Base-by-base conservation (phyloP, 2,888 invertebrate species). In the Sabellastarte sp. region DNA sequence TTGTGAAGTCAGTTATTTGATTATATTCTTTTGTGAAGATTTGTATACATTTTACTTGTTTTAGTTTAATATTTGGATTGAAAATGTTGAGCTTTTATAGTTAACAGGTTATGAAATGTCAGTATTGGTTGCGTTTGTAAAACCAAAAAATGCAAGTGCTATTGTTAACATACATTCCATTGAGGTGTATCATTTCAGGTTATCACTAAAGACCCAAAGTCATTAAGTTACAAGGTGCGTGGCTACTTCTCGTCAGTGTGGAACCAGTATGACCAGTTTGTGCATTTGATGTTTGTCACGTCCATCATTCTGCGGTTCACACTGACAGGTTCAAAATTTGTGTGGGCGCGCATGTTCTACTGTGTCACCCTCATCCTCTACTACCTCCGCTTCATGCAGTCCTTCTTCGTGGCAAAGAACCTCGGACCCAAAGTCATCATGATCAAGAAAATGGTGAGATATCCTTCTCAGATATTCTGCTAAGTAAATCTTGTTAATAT, bases 361-460 rank as follows among this genome's bases (percentile, higher is more conserved):
- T 76, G 77, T 56, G 62, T 81, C 31, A 77, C 80, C 0, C 69
- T 84, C 31, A 69, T 75, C 57, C 73, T 83, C 74, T 79, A 74
- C 73, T 82, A 75, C 70, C 68, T 84, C 58, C 68, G 83, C 20
- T 77, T 80, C 61, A 78, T 83, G 77, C 80, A 82, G 70, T 68
- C 69, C 51, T 83, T 82, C 73, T 82, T 77, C 67, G 79, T 78
- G 3, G 73, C 75, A 63, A 78, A 78, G 65, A 77, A 80, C 59
- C 77, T 84, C 56, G 84, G 84, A 58, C 84, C 84, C 1, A 84
- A 84, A 70, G 82, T 84, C 63, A 80, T 84, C 71, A 84, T 84
- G 83, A 83, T 84, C 29, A 73, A 74, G 30, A 75, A 73, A 68
- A 84, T 84, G 84, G 83, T 84, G 63, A 70, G 76, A n/a, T n/a